phyloP scores from a whole-genome alignment of 1,140 invertebrate species.

The Drosophila santomea region DNA sequence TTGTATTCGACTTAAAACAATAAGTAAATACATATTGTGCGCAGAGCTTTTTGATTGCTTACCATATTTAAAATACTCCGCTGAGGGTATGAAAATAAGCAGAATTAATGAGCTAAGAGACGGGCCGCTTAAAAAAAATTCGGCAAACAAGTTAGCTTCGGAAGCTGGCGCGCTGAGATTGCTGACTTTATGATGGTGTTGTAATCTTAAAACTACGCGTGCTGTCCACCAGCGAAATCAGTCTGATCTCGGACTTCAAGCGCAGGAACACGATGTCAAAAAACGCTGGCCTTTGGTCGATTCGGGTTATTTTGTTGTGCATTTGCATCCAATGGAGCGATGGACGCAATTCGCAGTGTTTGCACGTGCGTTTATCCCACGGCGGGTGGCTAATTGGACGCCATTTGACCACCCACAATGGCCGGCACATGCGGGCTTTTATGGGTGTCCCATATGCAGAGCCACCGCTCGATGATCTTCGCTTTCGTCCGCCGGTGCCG shows the following conservation, averaged over 20 bases:
- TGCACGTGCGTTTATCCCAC: slow-evolving; percentile 73
- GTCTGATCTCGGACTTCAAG: slow-evolving; percentile 34
- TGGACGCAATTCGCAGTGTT: slow-evolving; percentile 62
- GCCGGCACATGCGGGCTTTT: slow-evolving; percentile 85
- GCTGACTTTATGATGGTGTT: slow-evolving; percentile 36
- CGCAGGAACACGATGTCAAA: slow-evolving; percentile 45
- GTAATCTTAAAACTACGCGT: slow-evolving; percentile 65
- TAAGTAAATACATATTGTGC: too few species aligned
- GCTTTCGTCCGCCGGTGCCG: slow-evolving; percentile 88
- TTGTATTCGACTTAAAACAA: too few species aligned
- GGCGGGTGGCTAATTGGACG: slow-evolving; percentile 85
- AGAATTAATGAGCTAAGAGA: slow-evolving; percentile 48
- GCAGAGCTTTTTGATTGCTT: neutral
- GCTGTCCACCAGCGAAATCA: slow-evolving; percentile 43
- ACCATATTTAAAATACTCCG: slow-evolving; percentile 1
- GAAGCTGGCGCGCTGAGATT: slow-evolving; percentile 17
- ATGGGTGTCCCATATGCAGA: slow-evolving; percentile 85
- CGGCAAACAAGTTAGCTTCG: slow-evolving; percentile 55
- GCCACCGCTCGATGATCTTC: slow-evolving; percentile 87
- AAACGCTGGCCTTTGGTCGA: slow-evolving; percentile 2
- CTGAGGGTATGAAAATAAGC: slow-evolving; percentile 14
- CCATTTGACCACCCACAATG: slow-evolving; percentile 85
- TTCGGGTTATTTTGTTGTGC: slow-evolving; percentile 1
- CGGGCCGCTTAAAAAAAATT: slow-evolving; percentile 25
- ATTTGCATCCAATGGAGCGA: slow-evolving; percentile 3